Evolutionary conservation across 1,140 invertebrate genomes (phyloP).

Genomic region (Microplitis mediator): DNA sequence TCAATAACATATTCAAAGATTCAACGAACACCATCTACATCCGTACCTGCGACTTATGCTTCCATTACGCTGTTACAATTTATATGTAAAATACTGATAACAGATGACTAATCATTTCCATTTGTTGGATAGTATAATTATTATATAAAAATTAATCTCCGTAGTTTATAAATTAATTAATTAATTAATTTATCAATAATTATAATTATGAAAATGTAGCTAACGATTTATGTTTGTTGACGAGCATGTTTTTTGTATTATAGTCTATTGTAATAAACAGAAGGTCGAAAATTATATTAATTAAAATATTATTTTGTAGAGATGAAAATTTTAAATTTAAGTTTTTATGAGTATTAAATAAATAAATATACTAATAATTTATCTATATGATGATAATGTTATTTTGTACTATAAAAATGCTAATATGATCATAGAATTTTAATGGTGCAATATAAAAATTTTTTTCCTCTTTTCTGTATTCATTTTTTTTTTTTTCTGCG

Average conservation of each 20-base stretch:
- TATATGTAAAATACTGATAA: constrained; percentile 7
- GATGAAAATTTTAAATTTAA: neutral
- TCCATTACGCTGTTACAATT: constrained; percentile 6
- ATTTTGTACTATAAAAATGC: constrained; percentile 1
- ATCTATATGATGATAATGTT: constrained; percentile 47
- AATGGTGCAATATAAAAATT: constrained; percentile 13
- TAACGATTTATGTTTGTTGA: too few species aligned
- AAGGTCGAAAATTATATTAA: neutral
- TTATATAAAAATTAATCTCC: too few species aligned
- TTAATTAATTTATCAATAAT: neutral
- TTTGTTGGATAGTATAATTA: neutral
- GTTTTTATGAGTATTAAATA: constrained; percentile 1
- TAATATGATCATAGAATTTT: constrained; percentile 22
- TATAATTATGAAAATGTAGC: neutral
- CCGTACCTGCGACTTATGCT: constrained; percentile 27
- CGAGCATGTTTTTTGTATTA: constrained; percentile 43
- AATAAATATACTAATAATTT: constrained; percentile 39
- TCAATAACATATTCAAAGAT: constrained; percentile 13
- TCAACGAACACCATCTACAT: neutral
- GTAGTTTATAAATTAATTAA: neutral
- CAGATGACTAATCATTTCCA: neutral
- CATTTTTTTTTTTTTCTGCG: constrained; percentile 16
- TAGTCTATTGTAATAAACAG: constrained; percentile 42
- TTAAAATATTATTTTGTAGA: too few species aligned
- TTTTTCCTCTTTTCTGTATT: constrained; percentile 9